Percentiles rank a stretch among this genome's conserved stretches.
These are phyloP conservation scores for Heliconius hewitsoni DNA, from an alignment of 1,140 invertebrate species.

Conservation along the genomic window DNA sequence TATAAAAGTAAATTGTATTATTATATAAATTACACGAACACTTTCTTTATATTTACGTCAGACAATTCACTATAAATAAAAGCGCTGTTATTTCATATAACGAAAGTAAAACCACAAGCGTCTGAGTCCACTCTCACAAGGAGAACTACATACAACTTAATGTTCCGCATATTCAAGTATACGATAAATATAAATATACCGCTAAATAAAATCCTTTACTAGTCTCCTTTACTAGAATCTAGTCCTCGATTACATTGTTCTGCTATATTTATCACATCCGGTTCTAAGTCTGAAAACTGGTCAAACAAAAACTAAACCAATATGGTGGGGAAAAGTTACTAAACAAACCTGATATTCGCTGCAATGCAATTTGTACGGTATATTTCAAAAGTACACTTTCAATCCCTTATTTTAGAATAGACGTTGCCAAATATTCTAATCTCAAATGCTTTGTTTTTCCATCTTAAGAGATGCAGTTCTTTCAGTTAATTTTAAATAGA, in stretches of 20 bases:
- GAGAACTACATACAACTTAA: not conserved
- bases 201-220: not conserved
- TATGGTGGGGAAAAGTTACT: slow-evolving; percentile 36
- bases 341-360: slow-evolving; percentile 33
- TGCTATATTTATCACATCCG: slow-evolving; percentile 26
- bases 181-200: not conserved
- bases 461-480: not conserved
- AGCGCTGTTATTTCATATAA: slow-evolving; percentile 11
- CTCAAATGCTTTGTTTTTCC: slow-evolving; percentile 1
- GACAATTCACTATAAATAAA: slow-evolving; percentile 6
- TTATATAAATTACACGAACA: slow-evolving; percentile 1
- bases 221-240: not conserved
- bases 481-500: not conserved
- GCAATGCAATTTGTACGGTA: slow-evolving; percentile 34
- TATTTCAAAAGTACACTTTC: slow-evolving; percentile 35
- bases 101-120: slow-evolving; percentile 10
- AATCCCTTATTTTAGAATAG: slow-evolving; percentile 23
- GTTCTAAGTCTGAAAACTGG: slow-evolving; percentile 39
- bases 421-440: slow-evolving; percentile 1
- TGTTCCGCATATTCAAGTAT: not conserved
- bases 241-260: not conserved
- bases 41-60: not conserved
- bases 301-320: slow-evolving; percentile 26
- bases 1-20: not conserved
- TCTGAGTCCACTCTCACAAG: slow-evolving; percentile 4